Percentiles rank a stretch among this genome's conserved stretches.
Evolutionary conservation across 1,140 invertebrate genomes (phyloP).

Genomic region (Listronotus bonariensis): DNA sequence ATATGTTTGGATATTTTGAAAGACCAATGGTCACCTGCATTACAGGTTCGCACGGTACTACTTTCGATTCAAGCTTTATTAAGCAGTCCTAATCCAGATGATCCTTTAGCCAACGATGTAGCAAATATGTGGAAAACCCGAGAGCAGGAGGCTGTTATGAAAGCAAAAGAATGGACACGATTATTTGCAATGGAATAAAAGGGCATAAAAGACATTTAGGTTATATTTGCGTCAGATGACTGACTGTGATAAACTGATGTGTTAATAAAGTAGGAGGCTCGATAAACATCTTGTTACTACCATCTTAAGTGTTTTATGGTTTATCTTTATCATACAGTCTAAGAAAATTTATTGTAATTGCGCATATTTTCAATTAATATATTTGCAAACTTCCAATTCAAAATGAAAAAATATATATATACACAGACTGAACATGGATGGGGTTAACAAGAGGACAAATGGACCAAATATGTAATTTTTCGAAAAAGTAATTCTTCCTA

Average conservation of each 20-base stretch:
- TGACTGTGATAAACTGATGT: constrained; percentile 41
- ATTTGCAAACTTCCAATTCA: too few relatives aligned
- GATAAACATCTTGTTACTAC: too few relatives aligned
- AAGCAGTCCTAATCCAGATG: constrained; percentile 77
- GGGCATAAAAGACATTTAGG: background rate
- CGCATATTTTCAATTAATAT: too few relatives aligned
- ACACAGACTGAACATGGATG: too few relatives aligned
- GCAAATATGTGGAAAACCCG: constrained; percentile 76
- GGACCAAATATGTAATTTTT: too few relatives aligned
- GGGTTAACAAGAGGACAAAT: too few relatives aligned
- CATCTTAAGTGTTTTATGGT: too few relatives aligned
- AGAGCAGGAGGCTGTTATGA: constrained; percentile 74
- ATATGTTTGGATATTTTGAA: constrained; percentile 83
- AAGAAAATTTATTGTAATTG: too few relatives aligned
- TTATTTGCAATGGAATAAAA: constrained; percentile 61
- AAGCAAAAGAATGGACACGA: constrained; percentile 76
- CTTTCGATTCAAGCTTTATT: constrained; percentile 79
- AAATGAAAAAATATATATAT: too few relatives aligned
- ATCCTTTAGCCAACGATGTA: constrained; percentile 74
- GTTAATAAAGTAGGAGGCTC: background rate
- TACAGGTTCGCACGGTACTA: constrained; percentile 79
- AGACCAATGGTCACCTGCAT: constrained; percentile 82
- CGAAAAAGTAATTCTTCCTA: too few relatives aligned
- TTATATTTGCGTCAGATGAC: constrained; percentile 23
- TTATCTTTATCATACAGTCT: too few relatives aligned